phyloP scores from a whole-genome alignment of 1,140 invertebrate species.

The Drosophila erecta region DNA sequence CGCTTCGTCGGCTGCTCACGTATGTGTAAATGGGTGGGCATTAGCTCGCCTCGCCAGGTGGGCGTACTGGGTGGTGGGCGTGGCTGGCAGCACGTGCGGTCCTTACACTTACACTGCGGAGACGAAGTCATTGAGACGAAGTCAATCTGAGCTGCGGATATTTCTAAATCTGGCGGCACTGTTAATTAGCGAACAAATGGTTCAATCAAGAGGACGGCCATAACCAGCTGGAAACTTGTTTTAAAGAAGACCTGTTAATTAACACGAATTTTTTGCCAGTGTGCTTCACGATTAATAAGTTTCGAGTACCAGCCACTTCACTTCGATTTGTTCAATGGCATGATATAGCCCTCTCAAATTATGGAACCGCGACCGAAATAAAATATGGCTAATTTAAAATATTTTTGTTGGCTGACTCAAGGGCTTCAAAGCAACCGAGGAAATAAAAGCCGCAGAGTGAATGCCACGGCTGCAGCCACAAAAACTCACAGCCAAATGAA shows the following conservation, averaged over 20 bases:
- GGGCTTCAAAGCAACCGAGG: conserved; percentile 43
- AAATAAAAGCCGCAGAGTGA: conserved; percentile 39
- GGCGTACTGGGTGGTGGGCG: not conserved
- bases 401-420: conserved; percentile 18
- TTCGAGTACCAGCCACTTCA: not conserved
- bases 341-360: conserved; percentile 2
- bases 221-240: no score
- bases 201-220: not conserved
- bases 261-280: no score
- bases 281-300: not conserved
- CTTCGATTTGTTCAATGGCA: not conserved
- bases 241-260: no score
- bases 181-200: not conserved
- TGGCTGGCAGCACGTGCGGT: conserved; percentile 24
- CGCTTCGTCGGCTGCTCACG: conserved; percentile 18
- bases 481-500: conserved; percentile 8
- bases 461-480: conserved; percentile 25
- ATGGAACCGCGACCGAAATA: conserved; percentile 10
- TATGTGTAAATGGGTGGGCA: conserved; percentile 48
- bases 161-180: not conserved
- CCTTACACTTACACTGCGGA: not conserved
- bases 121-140: not conserved
- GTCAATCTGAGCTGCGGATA: not conserved
- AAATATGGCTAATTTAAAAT: conserved; percentile 31
- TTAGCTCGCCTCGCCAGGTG: conserved; percentile 23